Evolutionary conservation across 2,888 invertebrate genomes (phyloP).

Genomic region (Ctena decussata): DNA sequence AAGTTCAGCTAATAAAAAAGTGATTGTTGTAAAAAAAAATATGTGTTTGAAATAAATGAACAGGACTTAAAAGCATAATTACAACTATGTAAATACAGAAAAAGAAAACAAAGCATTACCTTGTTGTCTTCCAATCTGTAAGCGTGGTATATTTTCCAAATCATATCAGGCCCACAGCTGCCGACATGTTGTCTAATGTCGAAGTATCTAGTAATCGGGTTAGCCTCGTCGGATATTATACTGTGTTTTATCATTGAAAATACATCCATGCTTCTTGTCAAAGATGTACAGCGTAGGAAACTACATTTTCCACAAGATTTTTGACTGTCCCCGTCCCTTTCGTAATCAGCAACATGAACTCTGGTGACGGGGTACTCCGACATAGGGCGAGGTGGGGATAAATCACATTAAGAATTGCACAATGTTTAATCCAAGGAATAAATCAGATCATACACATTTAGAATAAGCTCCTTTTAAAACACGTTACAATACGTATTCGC

Average conservation of each 20-base stretch:
- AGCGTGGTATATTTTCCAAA: conserved; percentile 97
- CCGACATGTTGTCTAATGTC: conserved; percentile 94
- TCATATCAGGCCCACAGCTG: conserved; percentile 95
- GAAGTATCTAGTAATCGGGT: conserved; percentile 94
- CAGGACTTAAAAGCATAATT: too few relatives aligned
- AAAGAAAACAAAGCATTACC: too few relatives aligned
- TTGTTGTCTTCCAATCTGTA: conserved; percentile 95
- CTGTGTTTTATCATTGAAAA: conserved; percentile 82
- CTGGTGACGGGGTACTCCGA: background rate
- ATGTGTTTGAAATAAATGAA: too few relatives aligned
- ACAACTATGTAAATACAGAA: too few relatives aligned
- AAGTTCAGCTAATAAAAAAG: too few relatives aligned
- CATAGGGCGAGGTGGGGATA: background rate
- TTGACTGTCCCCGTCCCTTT: background rate
- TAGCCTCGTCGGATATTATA: conserved; percentile 86
- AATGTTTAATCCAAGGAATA: too few relatives aligned
- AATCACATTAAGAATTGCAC: too few relatives aligned
- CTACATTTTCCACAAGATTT: conserved; percentile 56
- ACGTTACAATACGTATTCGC: too few relatives aligned
- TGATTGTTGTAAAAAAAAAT: too few relatives aligned
- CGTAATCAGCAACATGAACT: background rate
- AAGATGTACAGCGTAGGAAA: conserved; percentile 52
- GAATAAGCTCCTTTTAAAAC: too few relatives aligned
- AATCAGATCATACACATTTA: too few relatives aligned
- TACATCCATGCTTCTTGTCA: conserved; percentile 80